Conservation (phyloP, 2,888 invertebrate genomes). For the Nycteola revayana region DNA sequence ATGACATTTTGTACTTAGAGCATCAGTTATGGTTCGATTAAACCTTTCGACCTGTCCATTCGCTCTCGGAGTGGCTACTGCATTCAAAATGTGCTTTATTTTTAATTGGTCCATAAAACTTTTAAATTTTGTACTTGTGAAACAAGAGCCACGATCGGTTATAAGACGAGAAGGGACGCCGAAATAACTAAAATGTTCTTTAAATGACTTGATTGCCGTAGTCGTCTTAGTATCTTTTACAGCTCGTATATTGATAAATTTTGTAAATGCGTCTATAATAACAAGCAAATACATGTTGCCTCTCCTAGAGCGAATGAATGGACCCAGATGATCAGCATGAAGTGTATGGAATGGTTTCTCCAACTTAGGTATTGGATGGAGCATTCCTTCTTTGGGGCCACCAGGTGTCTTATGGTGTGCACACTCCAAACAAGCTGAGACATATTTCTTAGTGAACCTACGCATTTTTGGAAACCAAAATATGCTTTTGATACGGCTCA, state of each 20-base stretch:
- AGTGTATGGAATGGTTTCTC: conserved; percentile 17
- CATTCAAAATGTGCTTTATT: conserved; percentile 4
- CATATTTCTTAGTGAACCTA: conserved; percentile 18
- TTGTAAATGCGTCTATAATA: conserved; percentile 7
- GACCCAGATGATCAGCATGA: conserved; percentile 7
- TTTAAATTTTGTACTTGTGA: conserved; percentile 1
- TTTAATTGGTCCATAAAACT: not conserved
- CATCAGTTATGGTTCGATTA: conserved; percentile 1
- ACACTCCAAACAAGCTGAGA: conserved; percentile 15
- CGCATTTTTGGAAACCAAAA: conserved; percentile 22
- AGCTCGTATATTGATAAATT: conserved; percentile 1
- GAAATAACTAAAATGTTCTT: conserved; percentile 1
- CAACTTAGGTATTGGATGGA: conserved; percentile 23
- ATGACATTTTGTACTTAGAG: not conserved
- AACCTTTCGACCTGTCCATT: conserved; percentile 6
- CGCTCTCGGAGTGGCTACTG: conserved; percentile 10
- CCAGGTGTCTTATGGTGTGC: conserved; percentile 14
- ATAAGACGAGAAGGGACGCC: not conserved
- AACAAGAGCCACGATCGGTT: conserved; percentile 1
- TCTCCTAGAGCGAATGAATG: conserved; percentile 5
- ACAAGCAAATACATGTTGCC: conserved; percentile 7
- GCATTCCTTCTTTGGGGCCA: conserved; percentile 14
- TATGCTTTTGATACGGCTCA: not conserved
- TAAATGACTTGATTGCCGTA: conserved; percentile 1
- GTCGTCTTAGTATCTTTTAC: conserved; percentile 3